Conservation (phyloP, 1,140 invertebrate genomes). For the Sycobia sp. region DNA sequence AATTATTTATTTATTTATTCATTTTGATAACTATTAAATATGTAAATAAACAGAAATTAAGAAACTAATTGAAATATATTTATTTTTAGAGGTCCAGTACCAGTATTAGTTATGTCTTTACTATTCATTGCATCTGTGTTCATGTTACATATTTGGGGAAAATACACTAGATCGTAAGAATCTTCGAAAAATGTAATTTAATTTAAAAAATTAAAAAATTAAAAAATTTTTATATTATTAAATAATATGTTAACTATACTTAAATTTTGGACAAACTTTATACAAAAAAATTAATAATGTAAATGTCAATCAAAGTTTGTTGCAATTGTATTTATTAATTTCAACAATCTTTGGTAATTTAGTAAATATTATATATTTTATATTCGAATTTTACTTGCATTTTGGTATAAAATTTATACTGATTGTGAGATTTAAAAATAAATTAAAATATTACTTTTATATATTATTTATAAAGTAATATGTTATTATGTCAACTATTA, state of each 20-base stretch:
- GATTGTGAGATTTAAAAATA: neutral
- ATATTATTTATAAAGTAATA: slow-evolving; percentile 14
- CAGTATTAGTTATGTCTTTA: slow-evolving; percentile 98
- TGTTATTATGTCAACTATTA: neutral
- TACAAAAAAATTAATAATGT: slow-evolving; percentile 13
- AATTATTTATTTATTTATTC: too few relatives aligned
- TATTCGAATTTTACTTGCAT: neutral
- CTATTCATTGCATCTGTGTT: slow-evolving; percentile 99
- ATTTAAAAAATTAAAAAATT: neutral
- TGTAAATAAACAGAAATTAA: too few relatives aligned
- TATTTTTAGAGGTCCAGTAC: slow-evolving; percentile 92
- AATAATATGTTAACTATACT: too few relatives aligned
- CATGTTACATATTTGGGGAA: slow-evolving; percentile 99
- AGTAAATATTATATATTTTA: slow-evolving; percentile 3
- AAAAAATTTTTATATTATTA: too few relatives aligned
- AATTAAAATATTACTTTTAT: slow-evolving; percentile 6
- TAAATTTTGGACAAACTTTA: too few relatives aligned
- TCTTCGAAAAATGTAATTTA: slow-evolving; percentile 20
- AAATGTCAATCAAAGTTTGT: slow-evolving; percentile 1
- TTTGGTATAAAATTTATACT: slow-evolving; percentile 17
- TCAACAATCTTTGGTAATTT: slow-evolving; percentile 10
- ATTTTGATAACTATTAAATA: too few relatives aligned
- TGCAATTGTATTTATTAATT: slow-evolving; percentile 2
- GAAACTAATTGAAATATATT: neutral
- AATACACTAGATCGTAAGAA: slow-evolving; percentile 91